Base-by-base conservation (phyloP, 2,888 invertebrate genomes). In the Euplagia quadripunctaria region DNA sequence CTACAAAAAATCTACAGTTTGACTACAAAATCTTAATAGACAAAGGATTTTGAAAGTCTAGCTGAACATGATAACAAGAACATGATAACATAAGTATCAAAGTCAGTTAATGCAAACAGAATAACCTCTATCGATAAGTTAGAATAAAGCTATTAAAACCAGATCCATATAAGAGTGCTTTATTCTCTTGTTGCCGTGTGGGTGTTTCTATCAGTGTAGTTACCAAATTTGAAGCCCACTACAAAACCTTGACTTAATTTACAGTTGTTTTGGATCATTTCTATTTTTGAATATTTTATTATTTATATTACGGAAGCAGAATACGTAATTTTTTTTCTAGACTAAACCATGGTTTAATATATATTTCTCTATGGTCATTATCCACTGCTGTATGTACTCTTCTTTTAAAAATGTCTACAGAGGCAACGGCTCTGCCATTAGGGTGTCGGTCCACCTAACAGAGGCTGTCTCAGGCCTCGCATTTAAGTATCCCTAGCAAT, bases 141-240 rank as follows among this genome's bases (percentile, higher is more conserved):
- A 14, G 12, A 31, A 9, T 58, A 3, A 16, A 31, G 16, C 11
- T 51, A 51, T 66, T 69, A 31, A 46, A 70, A 51, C 16, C 41
- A 51, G 49, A 61, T 20, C 61, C 61, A 65, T 11, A n/a, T 71
- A 67, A 72, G 65, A 75, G 64, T 64, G 42, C 55, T 67, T 51
- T 49, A 72, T 43, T 61, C 20, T n/a, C 1, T 70, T 66, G 69
- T 69, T 46, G 64, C 6, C 17, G 41, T 43, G 82, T 82, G 73
- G 79, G 79, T 9, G 75, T 68, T n/a, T 14, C 12, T 77, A 75
- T 70, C 70, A 52, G 73, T 61, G 42, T 63, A 76, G 17, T 63
- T 68, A 74, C 82, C 82, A 82, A 85, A 83, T 79, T 67, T 31
- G 42, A 68, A 80, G 71, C 85, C 84, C 79, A 85, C 85, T 73